Percentiles rank a stretch among this genome's conserved stretches.
These are phyloP conservation scores for Creontiades dilutus DNA, from an alignment of 2,888 invertebrate species.

Conservation along the genomic window DNA sequence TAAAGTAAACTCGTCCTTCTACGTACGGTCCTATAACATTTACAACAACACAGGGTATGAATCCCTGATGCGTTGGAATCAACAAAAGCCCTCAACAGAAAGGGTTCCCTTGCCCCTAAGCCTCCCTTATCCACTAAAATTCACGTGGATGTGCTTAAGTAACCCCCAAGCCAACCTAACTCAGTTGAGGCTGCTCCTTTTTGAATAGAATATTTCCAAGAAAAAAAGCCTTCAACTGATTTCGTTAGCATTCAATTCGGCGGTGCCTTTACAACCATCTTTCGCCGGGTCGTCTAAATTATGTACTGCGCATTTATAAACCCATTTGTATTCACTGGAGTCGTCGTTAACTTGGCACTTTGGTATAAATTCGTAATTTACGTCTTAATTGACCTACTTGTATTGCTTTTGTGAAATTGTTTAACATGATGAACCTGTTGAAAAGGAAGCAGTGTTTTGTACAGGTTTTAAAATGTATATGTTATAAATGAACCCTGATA, in stretches of 20 bases:
- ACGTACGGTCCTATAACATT: too few relatives aligned
- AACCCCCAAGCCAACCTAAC: not conserved
- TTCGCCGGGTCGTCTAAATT: not conserved
- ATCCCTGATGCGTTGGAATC: too few relatives aligned
- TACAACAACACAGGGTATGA: too few relatives aligned
- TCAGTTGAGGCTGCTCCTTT: not conserved
- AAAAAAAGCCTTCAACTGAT: conserved; percentile 4
- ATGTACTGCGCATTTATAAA: conserved; percentile 7
- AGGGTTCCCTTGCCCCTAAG: not conserved
- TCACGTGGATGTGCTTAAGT: not conserved
- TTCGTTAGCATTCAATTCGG: conserved; percentile 10
- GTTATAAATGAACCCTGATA: too few relatives aligned
- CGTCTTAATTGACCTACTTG: too few relatives aligned
- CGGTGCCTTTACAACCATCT: not conserved
- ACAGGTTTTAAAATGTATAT: too few relatives aligned
- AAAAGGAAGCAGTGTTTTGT: too few relatives aligned
- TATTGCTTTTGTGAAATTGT: too few relatives aligned
- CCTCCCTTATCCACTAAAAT: not conserved
- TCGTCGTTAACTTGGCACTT: not conserved
- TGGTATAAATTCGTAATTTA: not conserved
- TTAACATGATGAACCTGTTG: too few relatives aligned
- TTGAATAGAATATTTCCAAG: conserved; percentile 19
- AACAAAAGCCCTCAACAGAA: too few relatives aligned
- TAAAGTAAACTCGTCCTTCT: too few relatives aligned
- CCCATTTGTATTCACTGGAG: conserved; percentile 14